Percentiles rank a stretch among this genome's conserved stretches.
phyloP scores from a whole-genome alignment of 1,140 invertebrate species.

The Drosophila kepulauana region DNA sequence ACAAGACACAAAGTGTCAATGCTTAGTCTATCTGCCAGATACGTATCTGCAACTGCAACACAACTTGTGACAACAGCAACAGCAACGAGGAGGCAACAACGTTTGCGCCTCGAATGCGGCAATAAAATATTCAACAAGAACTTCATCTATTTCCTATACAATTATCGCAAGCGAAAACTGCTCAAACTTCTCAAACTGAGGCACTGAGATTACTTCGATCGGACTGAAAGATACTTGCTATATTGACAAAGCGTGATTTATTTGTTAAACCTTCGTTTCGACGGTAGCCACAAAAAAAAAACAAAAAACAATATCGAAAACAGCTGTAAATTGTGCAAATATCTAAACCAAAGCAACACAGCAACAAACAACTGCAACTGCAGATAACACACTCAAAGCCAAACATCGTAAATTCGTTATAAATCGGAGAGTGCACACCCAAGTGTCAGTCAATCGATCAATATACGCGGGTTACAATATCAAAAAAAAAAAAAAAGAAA shows the following conservation, averaged over 20 bases:
- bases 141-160: slow-evolving; percentile 77
- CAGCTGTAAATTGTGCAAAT: slow-evolving; percentile 83
- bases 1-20: slow-evolving; percentile 39
- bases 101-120: slow-evolving; percentile 72
- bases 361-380: slow-evolving; percentile 37
- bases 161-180: slow-evolving; percentile 72
- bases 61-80: slow-evolving; percentile 22
- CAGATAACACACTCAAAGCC: slow-evolving; percentile 32
- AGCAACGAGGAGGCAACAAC: slow-evolving; percentile 26
- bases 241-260: slow-evolving; percentile 78
- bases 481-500: slow-evolving; percentile 57
- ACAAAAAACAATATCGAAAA: slow-evolving; percentile 33
- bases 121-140: slow-evolving; percentile 77
- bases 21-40: slow-evolving; percentile 58
- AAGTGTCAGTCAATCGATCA: slow-evolving; percentile 72
- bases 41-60: slow-evolving; percentile 47
- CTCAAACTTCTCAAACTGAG: slow-evolving; percentile 27
- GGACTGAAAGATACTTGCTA: slow-evolving; percentile 45
- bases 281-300: slow-evolving; percentile 5
- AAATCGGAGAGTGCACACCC: slow-evolving; percentile 40
- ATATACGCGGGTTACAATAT: slow-evolving; percentile 71
- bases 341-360: slow-evolving; percentile 48
- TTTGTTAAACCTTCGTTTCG: slow-evolving; percentile 13
- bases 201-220: slow-evolving; percentile 10
- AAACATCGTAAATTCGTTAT: slow-evolving; percentile 64